These are phyloP conservation scores for Drosophila mauritiana DNA, from an alignment of 1,140 invertebrate species.

Conservation along the genomic window DNA sequence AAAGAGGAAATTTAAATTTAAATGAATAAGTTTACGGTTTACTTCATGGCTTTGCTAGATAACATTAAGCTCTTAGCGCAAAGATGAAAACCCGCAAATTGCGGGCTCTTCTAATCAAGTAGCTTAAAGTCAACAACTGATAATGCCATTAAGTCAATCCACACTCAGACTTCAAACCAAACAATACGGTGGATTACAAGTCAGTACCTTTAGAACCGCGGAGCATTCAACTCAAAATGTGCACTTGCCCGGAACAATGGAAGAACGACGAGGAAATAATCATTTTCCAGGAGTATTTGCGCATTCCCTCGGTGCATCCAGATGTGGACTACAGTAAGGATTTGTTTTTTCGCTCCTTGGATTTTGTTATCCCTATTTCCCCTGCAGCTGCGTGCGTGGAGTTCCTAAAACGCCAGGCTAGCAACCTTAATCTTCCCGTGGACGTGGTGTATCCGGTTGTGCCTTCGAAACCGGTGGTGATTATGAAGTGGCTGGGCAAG, in stretches of 20 bases:
- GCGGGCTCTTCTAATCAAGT: background rate
- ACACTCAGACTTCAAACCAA: slow-evolving; percentile 10
- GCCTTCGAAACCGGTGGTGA: slow-evolving; percentile 88
- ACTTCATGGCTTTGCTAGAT: background rate
- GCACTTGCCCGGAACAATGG: slow-evolving; percentile 44
- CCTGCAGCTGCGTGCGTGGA: slow-evolving; percentile 86
- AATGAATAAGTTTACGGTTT: background rate
- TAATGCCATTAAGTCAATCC: slow-evolving; percentile 8
- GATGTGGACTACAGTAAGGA: slow-evolving; percentile 92
- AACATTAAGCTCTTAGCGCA: background rate
- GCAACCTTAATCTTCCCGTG: slow-evolving; percentile 86
- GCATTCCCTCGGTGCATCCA: slow-evolving; percentile 93
- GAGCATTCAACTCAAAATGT: slow-evolving; percentile 35
- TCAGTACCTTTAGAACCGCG: slow-evolving; percentile 9
- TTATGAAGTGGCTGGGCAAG: slow-evolving; percentile 90
- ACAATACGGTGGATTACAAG: background rate
- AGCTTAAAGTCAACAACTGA: slow-evolving; percentile 23
- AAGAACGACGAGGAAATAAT: slow-evolving; percentile 89
- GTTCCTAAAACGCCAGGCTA: slow-evolving; percentile 88
- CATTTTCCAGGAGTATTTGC: slow-evolving; percentile 93
- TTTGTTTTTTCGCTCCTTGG: background rate
- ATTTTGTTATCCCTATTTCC: background rate
- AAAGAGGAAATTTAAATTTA: background rate
- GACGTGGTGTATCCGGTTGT: slow-evolving; percentile 83
- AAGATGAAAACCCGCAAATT: background rate